Evolutionary conservation across 2,888 invertebrate species (phyloP).

Genomic region (Drymonia ruficornis): DNA sequence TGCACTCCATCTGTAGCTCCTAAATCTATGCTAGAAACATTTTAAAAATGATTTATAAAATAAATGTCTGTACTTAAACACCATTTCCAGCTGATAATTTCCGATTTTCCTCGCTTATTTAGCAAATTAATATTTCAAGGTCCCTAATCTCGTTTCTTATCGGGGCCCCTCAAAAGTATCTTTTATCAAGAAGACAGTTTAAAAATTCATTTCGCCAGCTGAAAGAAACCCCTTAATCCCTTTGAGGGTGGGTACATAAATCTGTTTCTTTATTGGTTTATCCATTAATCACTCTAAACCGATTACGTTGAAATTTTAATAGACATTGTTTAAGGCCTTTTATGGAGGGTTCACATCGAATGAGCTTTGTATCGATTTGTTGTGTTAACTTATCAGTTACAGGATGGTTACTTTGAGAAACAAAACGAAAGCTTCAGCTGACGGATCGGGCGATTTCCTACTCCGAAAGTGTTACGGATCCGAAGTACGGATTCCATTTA

Average conservation of each 20-base stretch:
- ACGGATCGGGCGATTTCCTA: too few relatives aligned
- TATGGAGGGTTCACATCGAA: constrained; percentile 9
- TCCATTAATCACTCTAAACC: constrained; percentile 58
- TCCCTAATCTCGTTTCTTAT: constrained; percentile 26
- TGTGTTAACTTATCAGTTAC: too few relatives aligned
- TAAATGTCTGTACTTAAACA: not conserved
- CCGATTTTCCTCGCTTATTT: constrained; percentile 6
- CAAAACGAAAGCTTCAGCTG: too few relatives aligned
- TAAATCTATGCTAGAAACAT: too few relatives aligned
- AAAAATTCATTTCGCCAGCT: constrained; percentile 44
- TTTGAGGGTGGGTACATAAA: constrained; percentile 51
- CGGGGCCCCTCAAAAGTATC: constrained; percentile 11
- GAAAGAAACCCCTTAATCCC: constrained; percentile 47
- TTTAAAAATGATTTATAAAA: not conserved
- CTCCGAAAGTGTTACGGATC: too few relatives aligned
- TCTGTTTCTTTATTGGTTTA: constrained; percentile 57
- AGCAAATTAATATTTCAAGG: constrained; percentile 20
- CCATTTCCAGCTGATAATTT: constrained; percentile 2
- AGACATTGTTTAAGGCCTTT: constrained; percentile 38
- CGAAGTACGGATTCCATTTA: too few relatives aligned
- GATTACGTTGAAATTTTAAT: constrained; percentile 52
- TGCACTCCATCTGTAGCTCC: too few relatives aligned
- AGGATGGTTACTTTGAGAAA: too few relatives aligned
- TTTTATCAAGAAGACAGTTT: constrained; percentile 39
- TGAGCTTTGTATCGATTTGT: too few relatives aligned